Percentiles rank a stretch among this genome's conserved stretches.
phyloP scores from a whole-genome alignment of 1,140 invertebrate species.

The Drosophila rufa region DNA sequence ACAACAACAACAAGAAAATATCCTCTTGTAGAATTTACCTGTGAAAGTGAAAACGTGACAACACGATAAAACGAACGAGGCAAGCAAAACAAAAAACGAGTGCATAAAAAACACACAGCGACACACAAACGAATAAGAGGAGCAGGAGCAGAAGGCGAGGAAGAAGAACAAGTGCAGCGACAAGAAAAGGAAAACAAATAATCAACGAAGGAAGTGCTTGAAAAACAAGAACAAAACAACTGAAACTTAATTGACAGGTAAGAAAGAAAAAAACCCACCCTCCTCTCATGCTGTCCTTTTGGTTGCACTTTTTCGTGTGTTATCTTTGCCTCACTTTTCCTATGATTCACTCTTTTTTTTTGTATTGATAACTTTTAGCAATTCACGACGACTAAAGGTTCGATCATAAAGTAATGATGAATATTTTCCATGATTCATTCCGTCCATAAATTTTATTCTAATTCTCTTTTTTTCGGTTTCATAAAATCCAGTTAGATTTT shows the following conservation, averaged over 20 bases:
- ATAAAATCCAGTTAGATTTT: conserved; percentile 11
- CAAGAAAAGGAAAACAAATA: conserved; percentile 38
- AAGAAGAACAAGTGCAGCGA: conserved; percentile 44
- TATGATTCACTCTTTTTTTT: conserved; percentile 29
- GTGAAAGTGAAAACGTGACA: conserved; percentile 78
- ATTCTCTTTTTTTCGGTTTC: not conserved
- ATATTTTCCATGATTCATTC: conserved; percentile 47
- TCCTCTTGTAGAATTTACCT: conserved; percentile 70
- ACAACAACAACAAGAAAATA: conserved; percentile 22
- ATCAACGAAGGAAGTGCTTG: conserved; percentile 35
- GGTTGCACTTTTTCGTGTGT: conserved; percentile 2
- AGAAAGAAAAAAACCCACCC: not conserved
- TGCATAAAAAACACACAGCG: conserved; percentile 44
- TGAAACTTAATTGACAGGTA: conserved; percentile 34
- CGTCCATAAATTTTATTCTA: conserved; percentile 41
- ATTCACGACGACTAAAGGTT: conserved; percentile 19
- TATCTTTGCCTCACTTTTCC: not conserved
- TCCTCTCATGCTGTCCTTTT: not conserved
- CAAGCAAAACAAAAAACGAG: conserved; percentile 78
- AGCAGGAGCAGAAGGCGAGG: conserved; percentile 25
- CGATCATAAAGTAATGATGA: conserved; percentile 1
- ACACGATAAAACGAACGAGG: conserved; percentile 66
- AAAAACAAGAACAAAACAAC: conserved; percentile 38
- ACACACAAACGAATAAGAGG: conserved; percentile 15
- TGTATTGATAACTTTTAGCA: conserved; percentile 21